A percentile compares a stretch with the other conserved stretches of the same genome.
Conservation (phyloP, 1,140 invertebrate genomes). For the Chrysoperla carnea region DNA sequence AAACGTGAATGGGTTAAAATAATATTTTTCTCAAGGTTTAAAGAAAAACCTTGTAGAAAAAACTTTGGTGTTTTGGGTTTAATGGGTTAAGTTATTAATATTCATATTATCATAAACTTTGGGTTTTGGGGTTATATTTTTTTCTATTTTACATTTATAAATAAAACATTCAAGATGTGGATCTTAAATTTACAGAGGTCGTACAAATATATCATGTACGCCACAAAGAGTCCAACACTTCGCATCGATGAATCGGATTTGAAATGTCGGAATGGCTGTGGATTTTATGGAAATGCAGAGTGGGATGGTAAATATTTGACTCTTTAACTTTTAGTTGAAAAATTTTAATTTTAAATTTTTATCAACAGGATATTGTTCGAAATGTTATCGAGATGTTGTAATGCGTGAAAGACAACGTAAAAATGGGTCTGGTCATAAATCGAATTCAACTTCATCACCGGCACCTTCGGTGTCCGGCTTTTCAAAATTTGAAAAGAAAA, state of each 20-base stretch:
- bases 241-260: constrained; percentile 71
- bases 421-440: constrained; percentile 9
- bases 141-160: neutral
- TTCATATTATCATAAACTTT: too few relatives aligned
- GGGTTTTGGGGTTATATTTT: neutral
- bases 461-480: constrained; percentile 28
- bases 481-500: constrained; percentile 75
- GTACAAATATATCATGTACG: constrained; percentile 37
- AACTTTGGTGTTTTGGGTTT: too few relatives aligned
- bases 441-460: constrained; percentile 7
- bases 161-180: constrained; percentile 9
- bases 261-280: constrained; percentile 89
- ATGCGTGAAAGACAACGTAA: constrained; percentile 38
- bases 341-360: neutral
- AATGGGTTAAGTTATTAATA: too few relatives aligned
- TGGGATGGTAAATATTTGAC: constrained; percentile 46
- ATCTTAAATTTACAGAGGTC: constrained; percentile 18
- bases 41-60: too few relatives aligned
- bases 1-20: too few relatives aligned
- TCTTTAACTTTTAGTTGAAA: constrained; percentile 1
- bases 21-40: too few relatives aligned
- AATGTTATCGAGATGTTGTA: constrained; percentile 60
- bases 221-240: constrained; percentile 50
- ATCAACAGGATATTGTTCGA: constrained; percentile 72
- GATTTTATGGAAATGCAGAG: constrained; percentile 90